A percentile compares a stretch with the other conserved stretches of the same genome.
These are phyloP conservation scores for Oreochromis tanganicae DNA, from an alignment of 2,113 vertebrate species.

Conservation along the genomic window DNA sequence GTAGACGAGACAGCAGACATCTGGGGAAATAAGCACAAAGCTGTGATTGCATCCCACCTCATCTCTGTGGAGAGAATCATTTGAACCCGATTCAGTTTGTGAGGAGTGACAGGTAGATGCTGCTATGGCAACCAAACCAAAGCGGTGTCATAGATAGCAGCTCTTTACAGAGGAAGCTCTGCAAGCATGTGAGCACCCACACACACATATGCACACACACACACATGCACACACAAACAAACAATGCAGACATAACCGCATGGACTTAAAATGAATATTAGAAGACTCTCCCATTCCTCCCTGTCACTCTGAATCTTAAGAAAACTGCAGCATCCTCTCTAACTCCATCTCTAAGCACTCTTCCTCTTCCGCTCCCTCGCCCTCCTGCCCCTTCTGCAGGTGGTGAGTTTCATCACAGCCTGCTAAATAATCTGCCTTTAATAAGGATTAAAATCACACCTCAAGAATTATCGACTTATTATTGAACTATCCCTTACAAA, in stretches of 20 bases:
- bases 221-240: not conserved
- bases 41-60: slow-evolving; percentile 52
- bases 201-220: not conserved
- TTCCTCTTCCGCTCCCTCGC: not conserved
- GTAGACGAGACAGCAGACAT: slow-evolving; percentile 30
- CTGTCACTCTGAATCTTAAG: slow-evolving; percentile 47
- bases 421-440: not conserved
- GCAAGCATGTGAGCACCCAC: not conserved
- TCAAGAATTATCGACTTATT: not conserved
- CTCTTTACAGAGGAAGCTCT: slow-evolving; percentile 28
- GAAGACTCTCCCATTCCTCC: slow-evolving; percentile 18
- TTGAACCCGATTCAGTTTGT: slow-evolving; percentile 47
- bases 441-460: slow-evolving; percentile 3
- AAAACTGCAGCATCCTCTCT: slow-evolving; percentile 13
- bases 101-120: slow-evolving; percentile 66
- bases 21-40: slow-evolving; percentile 59
- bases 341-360: not conserved
- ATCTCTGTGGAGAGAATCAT: slow-evolving; percentile 45
- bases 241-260: slow-evolving; percentile 21
- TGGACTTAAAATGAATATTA: slow-evolving; percentile 50
- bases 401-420: not conserved
- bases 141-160: slow-evolving; percentile 39
- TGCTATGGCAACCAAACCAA: slow-evolving; percentile 71
- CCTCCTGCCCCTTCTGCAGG: not conserved
- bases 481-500: not conserved